These are phyloP conservation scores for Cotesia typhae DNA, from an alignment of 1,140 invertebrate genomes.

Conservation along the genomic window DNA sequence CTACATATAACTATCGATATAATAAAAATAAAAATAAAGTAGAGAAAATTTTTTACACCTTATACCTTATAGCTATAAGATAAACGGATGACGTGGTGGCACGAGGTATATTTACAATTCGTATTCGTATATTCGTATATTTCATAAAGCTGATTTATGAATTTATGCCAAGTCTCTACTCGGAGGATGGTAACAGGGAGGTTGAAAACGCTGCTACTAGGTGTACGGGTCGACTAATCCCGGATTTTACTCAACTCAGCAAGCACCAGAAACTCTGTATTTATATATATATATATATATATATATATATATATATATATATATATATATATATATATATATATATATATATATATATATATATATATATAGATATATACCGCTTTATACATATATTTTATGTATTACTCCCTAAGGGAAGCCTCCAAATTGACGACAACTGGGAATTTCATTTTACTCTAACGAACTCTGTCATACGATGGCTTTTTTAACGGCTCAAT, in stretches of 20 bases:
- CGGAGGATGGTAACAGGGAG: not conserved
- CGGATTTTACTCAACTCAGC: slow-evolving; percentile 7
- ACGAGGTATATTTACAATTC: not conserved
- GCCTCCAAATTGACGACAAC: slow-evolving; percentile 8
- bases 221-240: slow-evolving; percentile 9
- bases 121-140: slow-evolving; percentile 3
- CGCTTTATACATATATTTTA: slow-evolving; percentile 3
- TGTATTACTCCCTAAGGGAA: slow-evolving; percentile 1
- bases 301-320: too few relatives aligned
- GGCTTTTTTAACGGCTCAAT: too few relatives aligned
- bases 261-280: not conserved
- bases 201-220: not conserved
- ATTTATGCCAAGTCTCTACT: not conserved
- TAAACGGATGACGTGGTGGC: not conserved
- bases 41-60: too few relatives aligned
- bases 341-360: too few relatives aligned
- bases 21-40: too few relatives aligned
- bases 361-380: too few relatives aligned
- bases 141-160: slow-evolving; percentile 13
- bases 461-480: slow-evolving; percentile 6
- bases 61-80: too few relatives aligned
- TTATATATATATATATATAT: too few relatives aligned
- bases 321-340: too few relatives aligned
- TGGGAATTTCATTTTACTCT: slow-evolving; percentile 11
- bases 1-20: too few relatives aligned